phyloP scores from a whole-genome alignment of 2,888 invertebrate genomes.

The Scaeva pyrastri region DNA sequence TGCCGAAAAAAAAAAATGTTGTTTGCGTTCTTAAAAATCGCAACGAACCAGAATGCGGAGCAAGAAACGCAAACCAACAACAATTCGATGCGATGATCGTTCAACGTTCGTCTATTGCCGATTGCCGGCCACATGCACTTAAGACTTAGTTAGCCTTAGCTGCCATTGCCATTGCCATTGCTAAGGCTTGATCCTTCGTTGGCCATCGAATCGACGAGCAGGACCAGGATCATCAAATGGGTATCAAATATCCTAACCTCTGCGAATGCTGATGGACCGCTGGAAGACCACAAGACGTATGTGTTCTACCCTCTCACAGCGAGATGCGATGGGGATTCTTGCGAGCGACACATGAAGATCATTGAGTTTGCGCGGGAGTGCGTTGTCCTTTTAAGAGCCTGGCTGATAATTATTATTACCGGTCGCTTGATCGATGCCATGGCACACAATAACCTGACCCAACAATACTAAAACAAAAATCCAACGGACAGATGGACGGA shows the following conservation, averaged over 20 bases:
- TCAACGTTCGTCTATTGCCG: slow-evolving; percentile 46
- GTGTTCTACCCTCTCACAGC: not conserved
- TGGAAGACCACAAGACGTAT: not conserved
- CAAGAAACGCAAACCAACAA: not conserved
- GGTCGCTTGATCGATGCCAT: slow-evolving; percentile 69
- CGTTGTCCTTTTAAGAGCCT: slow-evolving; percentile 67
- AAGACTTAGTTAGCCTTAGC: slow-evolving; percentile 5
- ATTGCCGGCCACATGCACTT: slow-evolving; percentile 42
- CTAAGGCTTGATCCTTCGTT: not conserved
- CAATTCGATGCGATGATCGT: slow-evolving; percentile 16
- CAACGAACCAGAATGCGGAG: slow-evolving; percentile 55
- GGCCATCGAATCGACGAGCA: not conserved
- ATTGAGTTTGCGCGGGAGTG: slow-evolving; percentile 61
- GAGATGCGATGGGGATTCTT: not conserved
- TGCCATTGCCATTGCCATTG: too few relatives aligned
- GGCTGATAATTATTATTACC: slow-evolving; percentile 69
- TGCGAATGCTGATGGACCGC: not conserved
- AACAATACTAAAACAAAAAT: slow-evolving; percentile 64
- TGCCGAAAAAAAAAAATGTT: slow-evolving; percentile 64
- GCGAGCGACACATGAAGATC: slow-evolving; percentile 4
- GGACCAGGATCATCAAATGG: slow-evolving; percentile 18
- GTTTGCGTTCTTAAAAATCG: slow-evolving; percentile 62
- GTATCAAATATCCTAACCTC: slow-evolving; percentile 53
- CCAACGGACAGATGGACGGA: not conserved
- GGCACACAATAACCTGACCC: slow-evolving; percentile 75